Percentiles rank a stretch among this genome's conserved stretches.
Conservation (phyloP, 37 sponge, comb jelly and placozoan genomes). For the Bolinopsis microptera region DNA sequence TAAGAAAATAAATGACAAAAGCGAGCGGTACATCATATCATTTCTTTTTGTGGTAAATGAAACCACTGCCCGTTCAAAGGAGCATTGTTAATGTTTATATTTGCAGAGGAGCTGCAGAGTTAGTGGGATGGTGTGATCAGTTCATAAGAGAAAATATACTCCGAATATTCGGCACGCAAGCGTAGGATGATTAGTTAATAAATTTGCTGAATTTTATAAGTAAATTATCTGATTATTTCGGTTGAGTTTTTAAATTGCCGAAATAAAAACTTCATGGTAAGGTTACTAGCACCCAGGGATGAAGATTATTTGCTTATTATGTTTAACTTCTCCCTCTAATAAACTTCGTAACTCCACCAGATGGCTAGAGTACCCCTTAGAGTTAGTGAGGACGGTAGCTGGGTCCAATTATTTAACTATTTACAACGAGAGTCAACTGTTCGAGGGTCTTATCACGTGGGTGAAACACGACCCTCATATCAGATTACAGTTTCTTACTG, state of each 20-base stretch:
- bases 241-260: too few species aligned
- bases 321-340: too few species aligned
- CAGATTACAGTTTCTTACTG: slow-evolving; percentile 63
- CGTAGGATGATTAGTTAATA: background rate
- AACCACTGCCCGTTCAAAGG: too few species aligned
- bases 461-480: slow-evolving; percentile 69
- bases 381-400: background rate
- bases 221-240: too few species aligned
- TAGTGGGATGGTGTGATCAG: background rate
- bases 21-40: too few species aligned
- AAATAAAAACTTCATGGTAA: too few species aligned
- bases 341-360: too few species aligned
- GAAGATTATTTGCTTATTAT: too few species aligned
- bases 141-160: background rate
- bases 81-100: too few species aligned
- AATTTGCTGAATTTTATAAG: background rate
- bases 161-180: background rate
- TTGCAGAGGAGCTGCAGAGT: background rate
- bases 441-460: slow-evolving; percentile 74
- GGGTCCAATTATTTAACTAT: slow-evolving; percentile 67
- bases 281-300: too few species aligned
- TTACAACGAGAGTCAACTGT: slow-evolving; percentile 69
- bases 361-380: background rate
- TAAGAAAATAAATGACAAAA: too few species aligned
- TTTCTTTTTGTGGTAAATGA: too few species aligned